Conservation (phyloP, 2,113 vertebrate species). For the Leuciscus idus region DNA sequence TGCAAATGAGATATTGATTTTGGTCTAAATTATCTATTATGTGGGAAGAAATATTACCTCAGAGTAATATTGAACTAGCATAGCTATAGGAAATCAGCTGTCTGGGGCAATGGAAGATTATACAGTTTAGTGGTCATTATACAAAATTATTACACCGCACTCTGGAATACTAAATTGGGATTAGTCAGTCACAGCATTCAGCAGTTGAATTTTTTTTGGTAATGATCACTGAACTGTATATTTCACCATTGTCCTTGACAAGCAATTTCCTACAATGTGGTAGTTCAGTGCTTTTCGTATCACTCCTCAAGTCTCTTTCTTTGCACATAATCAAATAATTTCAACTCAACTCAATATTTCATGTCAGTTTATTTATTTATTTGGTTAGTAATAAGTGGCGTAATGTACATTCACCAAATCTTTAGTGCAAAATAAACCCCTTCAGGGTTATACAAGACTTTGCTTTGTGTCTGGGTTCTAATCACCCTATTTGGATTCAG, state of each 20-base stretch:
- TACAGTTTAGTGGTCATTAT: neutral
- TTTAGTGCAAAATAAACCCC: conserved; percentile 2
- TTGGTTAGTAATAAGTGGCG: neutral
- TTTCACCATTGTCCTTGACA: neutral
- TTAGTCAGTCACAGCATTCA: neutral
- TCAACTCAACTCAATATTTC: neutral
- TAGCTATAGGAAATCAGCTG: neutral
- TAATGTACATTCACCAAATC: neutral
- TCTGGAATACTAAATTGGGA: neutral
- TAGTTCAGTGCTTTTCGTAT: neutral
- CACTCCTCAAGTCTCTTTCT: neutral
- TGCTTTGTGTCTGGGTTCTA: neutral
- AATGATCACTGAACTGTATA: neutral
- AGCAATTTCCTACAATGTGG: conserved; percentile 18
- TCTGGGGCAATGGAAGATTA: neutral
- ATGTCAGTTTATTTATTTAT: conserved; percentile 12
- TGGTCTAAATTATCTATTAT: neutral
- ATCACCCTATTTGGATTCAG: neutral
- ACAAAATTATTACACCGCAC: neutral
- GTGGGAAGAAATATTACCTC: neutral
- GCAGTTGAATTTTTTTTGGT: neutral
- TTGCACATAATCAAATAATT: neutral
- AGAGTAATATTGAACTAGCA: conserved; percentile 9
- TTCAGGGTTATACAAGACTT: neutral
- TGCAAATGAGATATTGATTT: neutral